Evolutionary conservation across 1,140 invertebrate genomes (phyloP).

Genomic region (Probaryconus sp.): DNA sequence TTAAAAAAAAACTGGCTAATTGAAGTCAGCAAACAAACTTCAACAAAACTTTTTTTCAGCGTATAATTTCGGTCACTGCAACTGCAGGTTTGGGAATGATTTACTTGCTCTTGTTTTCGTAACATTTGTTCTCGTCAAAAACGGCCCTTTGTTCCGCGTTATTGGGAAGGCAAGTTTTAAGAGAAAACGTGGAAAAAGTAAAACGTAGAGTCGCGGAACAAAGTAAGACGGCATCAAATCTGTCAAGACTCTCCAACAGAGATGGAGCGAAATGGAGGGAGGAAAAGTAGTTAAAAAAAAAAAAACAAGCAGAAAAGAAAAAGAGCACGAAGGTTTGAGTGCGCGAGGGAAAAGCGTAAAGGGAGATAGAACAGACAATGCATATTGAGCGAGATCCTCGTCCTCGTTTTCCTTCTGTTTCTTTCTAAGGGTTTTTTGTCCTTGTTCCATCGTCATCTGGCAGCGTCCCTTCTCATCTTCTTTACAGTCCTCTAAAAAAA

Average conservation of each 20-base stretch:
- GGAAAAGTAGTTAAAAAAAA: constrained; percentile 20
- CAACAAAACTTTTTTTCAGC: no score
- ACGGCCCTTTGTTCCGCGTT: constrained; percentile 20
- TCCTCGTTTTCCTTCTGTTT: constrained; percentile 17
- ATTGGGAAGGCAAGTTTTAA: constrained; percentile 15
- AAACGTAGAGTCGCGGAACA: constrained; percentile 16
- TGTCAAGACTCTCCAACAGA: constrained; percentile 31
- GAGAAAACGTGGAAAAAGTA: constrained; percentile 4
- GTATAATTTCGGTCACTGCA: no score
- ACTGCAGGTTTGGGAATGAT: no score
- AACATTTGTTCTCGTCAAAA: no score
- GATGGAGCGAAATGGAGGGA: constrained; percentile 19
- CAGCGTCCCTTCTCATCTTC: constrained; percentile 15
- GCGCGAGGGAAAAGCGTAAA: constrained; percentile 22
- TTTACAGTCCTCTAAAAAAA: constrained; percentile 41
- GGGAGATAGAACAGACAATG: constrained; percentile 61
- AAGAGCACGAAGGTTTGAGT: constrained; percentile 1
- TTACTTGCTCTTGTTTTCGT: no score
- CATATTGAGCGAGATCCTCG: constrained; percentile 55
- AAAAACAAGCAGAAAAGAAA: constrained; percentile 9
- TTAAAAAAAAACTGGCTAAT: no score
- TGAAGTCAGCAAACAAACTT: no score
- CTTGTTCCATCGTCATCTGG: constrained; percentile 13
- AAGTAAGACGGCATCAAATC: constrained; percentile 36
- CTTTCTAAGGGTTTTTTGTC: constrained; percentile 25